Conservation (phyloP, 1,140 invertebrate genomes). For the Polypedilum pembai region DNA sequence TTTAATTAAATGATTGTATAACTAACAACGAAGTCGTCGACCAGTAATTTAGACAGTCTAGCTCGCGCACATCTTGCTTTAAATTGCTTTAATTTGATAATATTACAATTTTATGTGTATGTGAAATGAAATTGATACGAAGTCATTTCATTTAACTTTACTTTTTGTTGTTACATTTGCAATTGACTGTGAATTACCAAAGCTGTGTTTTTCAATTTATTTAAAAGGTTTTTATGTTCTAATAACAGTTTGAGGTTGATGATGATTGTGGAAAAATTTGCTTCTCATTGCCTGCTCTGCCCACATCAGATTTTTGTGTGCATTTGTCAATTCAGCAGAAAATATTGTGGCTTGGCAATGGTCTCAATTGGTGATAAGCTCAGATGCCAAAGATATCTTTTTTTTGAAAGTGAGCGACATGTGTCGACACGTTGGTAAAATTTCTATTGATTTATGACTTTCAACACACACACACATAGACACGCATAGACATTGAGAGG, state of each 20-base stretch:
- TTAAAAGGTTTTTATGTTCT: slow-evolving; percentile 18
- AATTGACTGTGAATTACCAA: slow-evolving; percentile 20
- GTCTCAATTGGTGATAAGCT: not conserved
- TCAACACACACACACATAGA: too few relatives aligned
- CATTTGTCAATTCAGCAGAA: slow-evolving; percentile 7
- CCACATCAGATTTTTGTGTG: not conserved
- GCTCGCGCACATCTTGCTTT: not conserved
- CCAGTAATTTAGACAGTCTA: not conserved
- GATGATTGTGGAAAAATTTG: not conserved
- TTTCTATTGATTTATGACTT: too few relatives aligned
- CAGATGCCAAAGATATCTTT: not conserved
- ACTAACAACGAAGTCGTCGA: not conserved
- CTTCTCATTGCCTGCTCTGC: not conserved
- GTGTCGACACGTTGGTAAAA: too few relatives aligned
- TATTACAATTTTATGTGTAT: slow-evolving; percentile 1
- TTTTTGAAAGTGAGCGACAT: too few relatives aligned
- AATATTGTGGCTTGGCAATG: not conserved
- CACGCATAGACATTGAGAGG: too few relatives aligned
- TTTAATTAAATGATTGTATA: not conserved
- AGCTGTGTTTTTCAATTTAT: slow-evolving; percentile 5
- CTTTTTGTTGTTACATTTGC: not conserved
- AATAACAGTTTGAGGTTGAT: slow-evolving; percentile 11
- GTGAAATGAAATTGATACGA: not conserved
- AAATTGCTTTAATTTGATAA: slow-evolving; percentile 27
- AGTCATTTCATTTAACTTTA: not conserved